Percentiles rank a stretch among this genome's conserved stretches.
Evolutionary conservation across 1,140 invertebrate species (phyloP).

Genomic region (Brachionus rotundiformis): DNA sequence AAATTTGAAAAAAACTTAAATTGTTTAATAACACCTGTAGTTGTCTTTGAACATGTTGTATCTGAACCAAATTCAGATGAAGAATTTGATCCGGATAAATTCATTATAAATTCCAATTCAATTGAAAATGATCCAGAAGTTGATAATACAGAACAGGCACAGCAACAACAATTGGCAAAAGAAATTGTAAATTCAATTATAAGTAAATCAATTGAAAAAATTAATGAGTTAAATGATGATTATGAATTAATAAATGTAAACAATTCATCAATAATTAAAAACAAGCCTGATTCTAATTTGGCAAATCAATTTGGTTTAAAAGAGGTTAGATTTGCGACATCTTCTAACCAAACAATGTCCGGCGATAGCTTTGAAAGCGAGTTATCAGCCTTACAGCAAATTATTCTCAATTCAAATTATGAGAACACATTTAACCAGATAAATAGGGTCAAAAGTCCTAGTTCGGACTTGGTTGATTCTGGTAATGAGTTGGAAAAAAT

Average conservation of each 20-base stretch:
- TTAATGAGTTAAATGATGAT: not conserved
- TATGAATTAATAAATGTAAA: not conserved
- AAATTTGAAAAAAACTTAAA: not conserved
- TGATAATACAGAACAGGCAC: not conserved
- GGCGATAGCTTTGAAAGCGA: not conserved
- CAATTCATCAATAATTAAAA: not conserved
- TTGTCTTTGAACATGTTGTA: not conserved
- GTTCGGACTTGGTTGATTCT: not conserved
- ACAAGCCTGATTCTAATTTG: not conserved
- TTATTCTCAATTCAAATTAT: not conserved
- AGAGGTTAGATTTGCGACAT: not conserved
- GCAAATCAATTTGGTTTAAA: not conserved
- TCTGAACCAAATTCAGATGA: not conserved
- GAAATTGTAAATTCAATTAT: not conserved
- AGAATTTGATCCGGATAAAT: not conserved
- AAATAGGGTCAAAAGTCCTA: not conserved
- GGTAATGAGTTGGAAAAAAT: not conserved
- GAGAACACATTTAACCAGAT: constrained; percentile 33
- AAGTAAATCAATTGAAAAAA: not conserved
- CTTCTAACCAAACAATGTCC: not conserved
- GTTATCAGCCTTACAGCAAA: not conserved
- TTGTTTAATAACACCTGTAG: not conserved
- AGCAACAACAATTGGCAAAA: not conserved
- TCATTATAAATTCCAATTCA: not conserved
- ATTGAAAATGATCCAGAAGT: not conserved